Base-by-base conservation (phyloP, 2,113 vertebrate species). In the Mus spicilegus region DNA sequence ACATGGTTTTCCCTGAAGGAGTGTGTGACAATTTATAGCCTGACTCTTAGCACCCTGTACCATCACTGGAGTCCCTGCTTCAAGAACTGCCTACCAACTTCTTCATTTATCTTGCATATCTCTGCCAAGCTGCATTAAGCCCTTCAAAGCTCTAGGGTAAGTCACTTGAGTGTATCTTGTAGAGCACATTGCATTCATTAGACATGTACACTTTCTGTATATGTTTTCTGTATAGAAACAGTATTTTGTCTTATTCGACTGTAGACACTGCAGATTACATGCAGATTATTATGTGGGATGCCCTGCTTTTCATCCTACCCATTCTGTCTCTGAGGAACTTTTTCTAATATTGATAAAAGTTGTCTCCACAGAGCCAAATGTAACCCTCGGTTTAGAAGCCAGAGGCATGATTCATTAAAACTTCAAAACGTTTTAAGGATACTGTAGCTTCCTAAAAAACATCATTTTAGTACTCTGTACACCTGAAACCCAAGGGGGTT, bases 221-320 rank as follows among this genome's bases (percentile, higher is more conserved):
- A 56, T 39, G 54, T 63, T 39, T 87, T 17, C 70, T 90, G n/a
- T 26, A 7, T 20, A 63, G 84, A 86, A 33, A 49, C 12, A 13
- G 22, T 5, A 26, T 39, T 24, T 39, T 61, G n/a, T 19, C 13
- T 0, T 17, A 30, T 17, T 42, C 3, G 17, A 28, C 11, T 20
- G 4, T 2, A 33, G 17, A 39, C 65, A 26, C 39, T 67, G 4
- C 39, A 67, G 58, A 33, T 33, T 19, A 20, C 30, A 5, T 19
- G 2, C 13, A 86, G 9, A 86, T 30, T 1, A 0, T 3, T 13
- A 8, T 22, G 10, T 39, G 4, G 10, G 7, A 28, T 19, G 24
- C 22, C 17, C 24, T 24, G 49, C 24, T 75, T 67, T 58, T 12
- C 11, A 3, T 58, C 11, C 19, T 10, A 1, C 39, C 5, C 5